A percentile compares a stretch with the other conserved stretches of the same genome.
These are phyloP conservation scores for Cerceris ruficornis DNA, from an alignment of 2,888 invertebrate species.

Conservation along the genomic window DNA sequence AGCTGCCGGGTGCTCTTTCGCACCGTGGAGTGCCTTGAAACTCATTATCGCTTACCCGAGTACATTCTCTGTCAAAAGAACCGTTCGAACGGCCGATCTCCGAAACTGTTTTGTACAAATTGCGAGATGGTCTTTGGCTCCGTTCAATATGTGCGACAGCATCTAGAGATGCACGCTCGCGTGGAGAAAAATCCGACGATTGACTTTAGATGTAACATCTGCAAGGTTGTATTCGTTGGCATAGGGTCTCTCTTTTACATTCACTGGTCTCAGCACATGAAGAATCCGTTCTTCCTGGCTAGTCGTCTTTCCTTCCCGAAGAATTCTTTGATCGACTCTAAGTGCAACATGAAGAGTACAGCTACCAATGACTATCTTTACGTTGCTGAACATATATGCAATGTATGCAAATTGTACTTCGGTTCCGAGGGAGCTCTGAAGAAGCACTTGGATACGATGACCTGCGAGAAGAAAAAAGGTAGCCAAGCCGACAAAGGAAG, in stretches of 20 bases:
- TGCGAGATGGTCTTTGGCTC: conserved; percentile 67
- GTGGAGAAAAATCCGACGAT: neutral
- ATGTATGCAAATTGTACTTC: conserved; percentile 66
- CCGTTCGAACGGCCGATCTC: conserved; percentile 53
- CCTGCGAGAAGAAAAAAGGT: no score
- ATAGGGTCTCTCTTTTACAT: conserved; percentile 71
- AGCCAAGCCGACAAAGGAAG: neutral
- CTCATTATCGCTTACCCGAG: conserved; percentile 63
- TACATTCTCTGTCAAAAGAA: conserved; percentile 55
- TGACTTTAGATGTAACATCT: conserved; percentile 74
- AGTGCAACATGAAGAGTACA: conserved; percentile 4
- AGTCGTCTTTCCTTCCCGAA: conserved; percentile 73
- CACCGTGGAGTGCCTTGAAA: conserved; percentile 73
- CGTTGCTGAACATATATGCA: conserved; percentile 75
- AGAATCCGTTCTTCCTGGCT: conserved; percentile 69
- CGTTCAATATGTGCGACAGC: conserved; percentile 68
- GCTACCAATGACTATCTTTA: conserved; percentile 65
- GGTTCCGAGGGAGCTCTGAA: conserved; percentile 54
- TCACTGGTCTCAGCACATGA: conserved; percentile 75
- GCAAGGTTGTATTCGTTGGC: conserved; percentile 75
- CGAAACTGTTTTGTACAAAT: conserved; percentile 72
- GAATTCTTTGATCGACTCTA: conserved; percentile 53
- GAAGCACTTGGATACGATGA: conserved; percentile 3
- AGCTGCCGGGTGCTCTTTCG: conserved; percentile 72
- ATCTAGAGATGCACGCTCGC: conserved; percentile 68